Conservation (phyloP, 2,797 vertebrate species). For the Aselliscus stoliczkanus region DNA sequence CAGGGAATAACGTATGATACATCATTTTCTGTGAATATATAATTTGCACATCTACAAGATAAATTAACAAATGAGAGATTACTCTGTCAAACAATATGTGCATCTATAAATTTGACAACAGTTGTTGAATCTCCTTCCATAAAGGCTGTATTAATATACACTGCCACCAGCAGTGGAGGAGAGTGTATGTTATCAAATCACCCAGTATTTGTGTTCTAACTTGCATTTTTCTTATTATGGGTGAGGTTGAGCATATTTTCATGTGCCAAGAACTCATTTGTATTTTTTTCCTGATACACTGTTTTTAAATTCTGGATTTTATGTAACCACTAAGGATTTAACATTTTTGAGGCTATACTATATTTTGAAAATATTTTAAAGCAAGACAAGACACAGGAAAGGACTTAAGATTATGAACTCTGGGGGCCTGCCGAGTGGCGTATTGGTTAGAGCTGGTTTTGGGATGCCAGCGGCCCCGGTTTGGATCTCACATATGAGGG, state of each 20-base stretch:
- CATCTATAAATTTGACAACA: neutral
- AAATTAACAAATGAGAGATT: neutral
- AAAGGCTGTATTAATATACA: neutral
- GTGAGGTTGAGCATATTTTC: constrained; percentile 1
- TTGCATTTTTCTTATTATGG: neutral
- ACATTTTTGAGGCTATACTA: neutral
- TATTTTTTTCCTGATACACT: neutral
- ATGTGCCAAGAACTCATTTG: neutral
- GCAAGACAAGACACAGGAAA: neutral
- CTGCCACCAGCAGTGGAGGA: neutral
- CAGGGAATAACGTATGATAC: neutral
- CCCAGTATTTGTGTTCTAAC: neutral
- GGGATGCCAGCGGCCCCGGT: no score
- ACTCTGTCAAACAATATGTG: neutral
- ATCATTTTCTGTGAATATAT: neutral
- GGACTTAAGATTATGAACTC: neutral
- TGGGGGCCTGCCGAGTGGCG: no score
- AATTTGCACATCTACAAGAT: neutral
- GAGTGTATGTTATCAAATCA: neutral
- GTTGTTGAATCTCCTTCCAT: neutral
- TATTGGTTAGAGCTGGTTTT: no score
- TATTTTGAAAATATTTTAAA: neutral
- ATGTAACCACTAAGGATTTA: neutral
- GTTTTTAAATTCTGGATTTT: constrained; percentile 13
- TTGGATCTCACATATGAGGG: no score